Evolutionary conservation across 1,140 invertebrate species (phyloP).

Genomic region (Oedothorax gibbosus): DNA sequence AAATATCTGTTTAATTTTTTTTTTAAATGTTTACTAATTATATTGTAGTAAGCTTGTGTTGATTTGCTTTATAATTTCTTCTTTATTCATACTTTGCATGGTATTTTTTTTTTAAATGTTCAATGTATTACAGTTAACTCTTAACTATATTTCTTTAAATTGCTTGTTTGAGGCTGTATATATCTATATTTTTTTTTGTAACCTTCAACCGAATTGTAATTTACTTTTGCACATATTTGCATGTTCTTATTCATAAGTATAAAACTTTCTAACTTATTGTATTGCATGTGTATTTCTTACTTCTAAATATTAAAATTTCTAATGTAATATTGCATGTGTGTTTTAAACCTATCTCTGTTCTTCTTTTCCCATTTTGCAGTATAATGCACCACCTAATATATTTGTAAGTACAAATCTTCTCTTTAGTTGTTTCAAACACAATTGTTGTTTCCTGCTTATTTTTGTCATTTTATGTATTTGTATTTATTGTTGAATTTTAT

Average conservation of each 20-base stretch:
- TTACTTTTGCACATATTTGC: neutral
- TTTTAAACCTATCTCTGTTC: constrained; percentile 62
- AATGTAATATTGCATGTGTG: constrained; percentile 27
- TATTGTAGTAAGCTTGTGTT: too few species aligned
- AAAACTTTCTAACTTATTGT: too few species aligned
- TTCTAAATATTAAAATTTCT: too few species aligned
- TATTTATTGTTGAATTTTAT: neutral
- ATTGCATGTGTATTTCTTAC: too few species aligned
- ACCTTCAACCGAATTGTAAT: neutral
- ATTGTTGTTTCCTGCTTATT: neutral
- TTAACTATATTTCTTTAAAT: neutral
- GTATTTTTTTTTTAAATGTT: neutral
- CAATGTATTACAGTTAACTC: neutral
- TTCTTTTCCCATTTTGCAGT: constrained; percentile 35
- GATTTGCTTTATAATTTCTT: neutral
- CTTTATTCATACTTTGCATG: too few species aligned
- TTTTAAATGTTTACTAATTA: too few species aligned
- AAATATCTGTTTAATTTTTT: too few species aligned
- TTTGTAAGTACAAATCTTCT: constrained; percentile 53
- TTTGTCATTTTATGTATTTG: neutral
- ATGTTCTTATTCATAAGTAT: neutral
- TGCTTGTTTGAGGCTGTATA: neutral
- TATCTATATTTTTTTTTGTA: too few species aligned
- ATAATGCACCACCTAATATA: constrained; percentile 60
- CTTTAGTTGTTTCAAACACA: neutral